These are phyloP conservation scores for Oligia fasciuncula DNA, from an alignment of 2,888 invertebrate species.

Conservation along the genomic window DNA sequence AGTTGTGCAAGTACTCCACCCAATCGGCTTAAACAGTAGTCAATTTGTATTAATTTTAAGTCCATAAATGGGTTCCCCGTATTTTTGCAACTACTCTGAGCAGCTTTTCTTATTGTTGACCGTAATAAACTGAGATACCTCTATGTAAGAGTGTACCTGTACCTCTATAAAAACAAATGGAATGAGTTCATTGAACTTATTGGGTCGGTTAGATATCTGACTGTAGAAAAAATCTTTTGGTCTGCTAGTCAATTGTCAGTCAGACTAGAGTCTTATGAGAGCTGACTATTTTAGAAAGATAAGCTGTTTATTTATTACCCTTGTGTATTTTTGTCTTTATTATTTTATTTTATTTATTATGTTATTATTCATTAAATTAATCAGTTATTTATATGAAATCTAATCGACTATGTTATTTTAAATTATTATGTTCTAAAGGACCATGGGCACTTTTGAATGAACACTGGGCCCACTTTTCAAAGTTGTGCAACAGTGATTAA, in stretches of 20 bases:
- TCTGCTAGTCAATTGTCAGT: not conserved
- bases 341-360: too few species aligned
- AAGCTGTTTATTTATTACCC: too few species aligned
- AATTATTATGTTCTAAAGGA: too few species aligned
- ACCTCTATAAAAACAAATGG: slow-evolving; percentile 12
- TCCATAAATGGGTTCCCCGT: not conserved
- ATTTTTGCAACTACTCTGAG: slow-evolving; percentile 14
- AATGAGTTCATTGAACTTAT: slow-evolving; percentile 19
- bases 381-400: too few species aligned
- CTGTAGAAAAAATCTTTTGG: not conserved
- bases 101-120: slow-evolving; percentile 12
- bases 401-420: too few species aligned
- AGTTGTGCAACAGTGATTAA: too few species aligned
- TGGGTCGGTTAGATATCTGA: not conserved
- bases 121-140: slow-evolving; percentile 42
- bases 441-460: too few species aligned
- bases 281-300: too few species aligned
- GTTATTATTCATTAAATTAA: too few species aligned
- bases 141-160: not conserved
- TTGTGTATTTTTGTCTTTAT: too few species aligned
- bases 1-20: not conserved
- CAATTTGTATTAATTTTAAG: slow-evolving; percentile 21
- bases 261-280: not conserved
- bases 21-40: slow-evolving; percentile 17
- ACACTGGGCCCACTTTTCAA: too few species aligned